Evolutionary conservation across 2,113 vertebrate genomes (phyloP).

Genomic region (Nematolebias whitei): DNA sequence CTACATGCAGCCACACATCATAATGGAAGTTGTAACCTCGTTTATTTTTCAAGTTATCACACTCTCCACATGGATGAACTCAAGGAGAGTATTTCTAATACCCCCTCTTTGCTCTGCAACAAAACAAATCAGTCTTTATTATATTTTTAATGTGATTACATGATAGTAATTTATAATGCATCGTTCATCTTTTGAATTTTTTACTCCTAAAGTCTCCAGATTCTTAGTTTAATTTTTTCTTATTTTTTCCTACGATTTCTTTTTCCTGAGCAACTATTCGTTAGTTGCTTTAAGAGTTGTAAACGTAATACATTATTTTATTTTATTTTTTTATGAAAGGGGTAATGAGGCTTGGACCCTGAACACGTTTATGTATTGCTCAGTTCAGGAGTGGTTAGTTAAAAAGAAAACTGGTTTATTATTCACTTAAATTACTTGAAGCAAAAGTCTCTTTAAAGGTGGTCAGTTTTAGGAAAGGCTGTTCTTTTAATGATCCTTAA

Average conservation of each 20-base stretch:
- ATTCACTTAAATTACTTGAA: not conserved
- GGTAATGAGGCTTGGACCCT: not conserved
- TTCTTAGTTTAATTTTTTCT: not conserved
- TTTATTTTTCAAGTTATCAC: no score
- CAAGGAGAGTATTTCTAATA: no score
- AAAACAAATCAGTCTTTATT: no score
- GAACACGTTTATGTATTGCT: not conserved
- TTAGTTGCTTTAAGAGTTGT: not conserved
- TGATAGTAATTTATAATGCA: not conserved
- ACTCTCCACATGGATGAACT: no score
- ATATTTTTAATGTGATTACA: no score
- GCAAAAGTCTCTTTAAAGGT: not conserved
- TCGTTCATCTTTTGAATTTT: not conserved
- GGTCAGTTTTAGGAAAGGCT: not conserved
- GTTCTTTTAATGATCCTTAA: no score
- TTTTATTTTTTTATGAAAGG: constrained; percentile 7
- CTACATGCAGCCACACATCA: no score
- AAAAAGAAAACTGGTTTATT: not conserved
- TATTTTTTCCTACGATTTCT: not conserved
- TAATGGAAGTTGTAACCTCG: no score
- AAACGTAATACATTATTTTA: not conserved
- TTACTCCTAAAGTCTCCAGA: no score
- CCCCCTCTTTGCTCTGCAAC: no score
- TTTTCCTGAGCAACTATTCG: not conserved
- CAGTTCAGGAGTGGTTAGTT: not conserved